These are phyloP conservation scores for Proterorhinus semilunaris DNA, from an alignment of 2,113 vertebrate genomes.

Conservation along the genomic window DNA sequence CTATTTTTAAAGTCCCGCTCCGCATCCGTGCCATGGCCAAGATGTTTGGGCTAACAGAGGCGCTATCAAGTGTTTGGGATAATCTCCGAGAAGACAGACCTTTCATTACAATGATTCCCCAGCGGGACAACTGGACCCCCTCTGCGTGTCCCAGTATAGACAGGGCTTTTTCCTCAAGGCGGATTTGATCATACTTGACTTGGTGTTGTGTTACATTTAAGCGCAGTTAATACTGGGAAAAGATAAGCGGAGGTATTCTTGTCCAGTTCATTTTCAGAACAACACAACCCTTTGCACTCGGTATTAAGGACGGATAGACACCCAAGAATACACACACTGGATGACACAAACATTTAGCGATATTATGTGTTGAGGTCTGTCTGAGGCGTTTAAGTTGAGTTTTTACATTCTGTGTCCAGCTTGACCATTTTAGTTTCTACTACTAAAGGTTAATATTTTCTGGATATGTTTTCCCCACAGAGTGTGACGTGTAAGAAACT, in stretches of 20 bases:
- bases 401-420: background rate
- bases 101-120: constrained; percentile 33
- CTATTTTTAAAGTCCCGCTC: constrained; percentile 45
- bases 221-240: constrained; percentile 30
- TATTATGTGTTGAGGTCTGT: background rate
- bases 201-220: constrained; percentile 38
- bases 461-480: constrained; percentile 25
- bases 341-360: background rate
- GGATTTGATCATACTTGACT: background rate
- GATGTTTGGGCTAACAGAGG: constrained; percentile 40
- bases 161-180: constrained; percentile 41
- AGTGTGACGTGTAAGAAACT: constrained; percentile 38
- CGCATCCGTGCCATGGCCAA: constrained; percentile 16
- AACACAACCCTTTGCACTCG: background rate
- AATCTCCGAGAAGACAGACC: constrained; percentile 47
- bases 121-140: constrained; percentile 40
- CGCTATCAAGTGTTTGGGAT: constrained; percentile 55
- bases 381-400: background rate
- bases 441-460: background rate
- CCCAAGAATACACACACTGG: background rate
- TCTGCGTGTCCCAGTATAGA: constrained; percentile 77
- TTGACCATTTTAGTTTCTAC: background rate
- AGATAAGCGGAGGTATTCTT: constrained; percentile 8
- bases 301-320: background rate
- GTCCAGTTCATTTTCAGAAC: constrained; percentile 2